Conservation (phyloP, 2,113 vertebrate species). For the Okapia johnstoni region DNA sequence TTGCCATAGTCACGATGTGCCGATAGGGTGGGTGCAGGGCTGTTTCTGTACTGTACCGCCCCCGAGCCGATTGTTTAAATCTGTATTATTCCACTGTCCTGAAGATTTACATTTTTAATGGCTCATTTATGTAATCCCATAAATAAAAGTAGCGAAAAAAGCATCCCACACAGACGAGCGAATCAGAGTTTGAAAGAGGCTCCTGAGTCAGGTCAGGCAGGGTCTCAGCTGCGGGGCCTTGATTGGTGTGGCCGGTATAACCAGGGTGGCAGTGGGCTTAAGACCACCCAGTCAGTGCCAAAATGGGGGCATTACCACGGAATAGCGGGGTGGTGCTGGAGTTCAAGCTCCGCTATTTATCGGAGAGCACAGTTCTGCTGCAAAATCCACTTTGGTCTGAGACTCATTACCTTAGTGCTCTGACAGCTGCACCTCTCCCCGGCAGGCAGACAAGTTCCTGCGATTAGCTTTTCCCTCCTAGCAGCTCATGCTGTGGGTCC, state of each 20-base stretch:
- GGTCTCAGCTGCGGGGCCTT: slow-evolving; percentile 89
- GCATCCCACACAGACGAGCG: slow-evolving; percentile 87
- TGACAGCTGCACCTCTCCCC: slow-evolving; percentile 86
- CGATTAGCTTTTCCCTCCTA: slow-evolving; percentile 78
- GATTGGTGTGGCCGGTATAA: slow-evolving; percentile 86
- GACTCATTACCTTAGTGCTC: slow-evolving; percentile 86
- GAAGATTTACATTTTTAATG: slow-evolving; percentile 94
- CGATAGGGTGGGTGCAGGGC: slow-evolving; percentile 75
- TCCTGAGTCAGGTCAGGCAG: slow-evolving; percentile 85
- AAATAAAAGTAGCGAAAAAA: slow-evolving; percentile 88
- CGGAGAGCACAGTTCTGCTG: slow-evolving; percentile 80
- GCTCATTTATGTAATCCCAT: slow-evolving; percentile 93
- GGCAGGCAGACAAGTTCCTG: slow-evolving; percentile 78
- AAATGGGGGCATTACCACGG: slow-evolving; percentile 85
- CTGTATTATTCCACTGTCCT: slow-evolving; percentile 87
- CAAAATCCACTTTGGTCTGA: slow-evolving; percentile 81
- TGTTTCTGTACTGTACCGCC: slow-evolving; percentile 84
- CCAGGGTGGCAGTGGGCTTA: slow-evolving; percentile 88
- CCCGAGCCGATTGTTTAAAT: slow-evolving; percentile 85
- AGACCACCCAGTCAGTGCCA: slow-evolving; percentile 90
- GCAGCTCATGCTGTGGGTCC: slow-evolving; percentile 79
- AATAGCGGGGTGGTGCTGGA: slow-evolving; percentile 83
- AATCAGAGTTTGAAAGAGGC: slow-evolving; percentile 84
- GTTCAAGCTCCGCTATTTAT: slow-evolving; percentile 85
- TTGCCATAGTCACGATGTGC: slow-evolving; percentile 82